Base-by-base conservation (phyloP, 2,888 invertebrate species). In the Volucella inanis region DNA sequence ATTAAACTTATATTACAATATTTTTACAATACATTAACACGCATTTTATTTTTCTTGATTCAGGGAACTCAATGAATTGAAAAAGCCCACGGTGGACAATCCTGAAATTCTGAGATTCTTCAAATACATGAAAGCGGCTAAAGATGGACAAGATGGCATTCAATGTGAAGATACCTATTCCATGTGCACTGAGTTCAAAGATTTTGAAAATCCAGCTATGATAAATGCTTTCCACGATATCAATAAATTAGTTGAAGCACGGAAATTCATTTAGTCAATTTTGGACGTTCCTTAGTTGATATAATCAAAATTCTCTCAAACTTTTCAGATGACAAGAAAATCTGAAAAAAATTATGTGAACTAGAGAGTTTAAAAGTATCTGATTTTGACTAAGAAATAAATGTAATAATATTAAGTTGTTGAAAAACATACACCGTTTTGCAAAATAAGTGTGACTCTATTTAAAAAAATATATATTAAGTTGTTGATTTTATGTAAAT, bases 91-190 rank as follows among this genome's bases (percentile, higher is more conserved):
- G 0, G 95, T 96, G 0, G 97, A 97, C 90, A 97, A 97, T 91
- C 95, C 96, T 0, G 97, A 97, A 89, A 97, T 97, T 80, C 92
- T 97, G 50, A 93, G 97, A 70, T 97, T 97, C 93, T 97, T 97
- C 94, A 95, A 95, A 76, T 97, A 97, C 92, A 97, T 97, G 97
- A 95, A 97, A 87, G 96, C 97, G 0, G 97, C 97, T 11, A 95
- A 97, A 91, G 95, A 97, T 86, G 97, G 97, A 0, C 97, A 97
- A 89, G 97, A 97, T 89, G 96, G 96, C 15, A 92, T 94, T 11
- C 95, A 95, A 89, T 97, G 97, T 89, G 93, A 94, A 88, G 92
- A 94, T n/a, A 93, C 93, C 0, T 95, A 96, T 90, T 93, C 93
- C 88, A 94, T 94, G 2, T 97, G 97, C 90, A 93, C 94, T 0